Conservation (phyloP, 2,797 vertebrate species). For the Xenopus petersii region DNA sequence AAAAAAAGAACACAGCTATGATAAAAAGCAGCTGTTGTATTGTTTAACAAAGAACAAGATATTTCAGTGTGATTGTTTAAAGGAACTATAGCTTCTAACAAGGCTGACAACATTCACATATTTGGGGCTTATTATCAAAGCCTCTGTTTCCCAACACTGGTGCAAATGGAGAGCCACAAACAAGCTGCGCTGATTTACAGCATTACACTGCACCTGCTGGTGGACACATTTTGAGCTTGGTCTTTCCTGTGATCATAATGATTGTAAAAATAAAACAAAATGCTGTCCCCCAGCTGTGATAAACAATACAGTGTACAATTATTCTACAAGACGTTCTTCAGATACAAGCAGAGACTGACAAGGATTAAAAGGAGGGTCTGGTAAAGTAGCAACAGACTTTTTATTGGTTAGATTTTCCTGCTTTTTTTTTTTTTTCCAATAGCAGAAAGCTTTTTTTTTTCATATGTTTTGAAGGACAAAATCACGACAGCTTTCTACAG, state of each 20-base stretch:
- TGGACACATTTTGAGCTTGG: background rate
- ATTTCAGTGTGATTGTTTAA: constrained; percentile 29
- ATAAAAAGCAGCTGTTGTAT: constrained; percentile 24
- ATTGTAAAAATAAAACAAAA: background rate
- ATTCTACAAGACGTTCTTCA: background rate
- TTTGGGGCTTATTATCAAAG: constrained; percentile 1
- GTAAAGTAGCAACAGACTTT: background rate
- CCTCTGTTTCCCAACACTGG: background rate
- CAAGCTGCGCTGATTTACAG: constrained; percentile 20
- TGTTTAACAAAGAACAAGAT: constrained; percentile 22
- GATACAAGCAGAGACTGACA: background rate
- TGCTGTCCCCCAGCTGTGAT: constrained; percentile 22
- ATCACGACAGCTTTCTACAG: background rate
- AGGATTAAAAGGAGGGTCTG: background rate
- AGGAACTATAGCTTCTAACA: constrained; percentile 12
- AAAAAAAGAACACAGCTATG: background rate
- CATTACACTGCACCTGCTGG: constrained; percentile 13
- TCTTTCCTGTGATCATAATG: background rate
- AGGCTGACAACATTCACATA: constrained; percentile 2
- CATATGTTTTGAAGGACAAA: constrained; percentile 6
- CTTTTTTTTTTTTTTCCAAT: background rate
- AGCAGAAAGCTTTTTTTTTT: background rate
- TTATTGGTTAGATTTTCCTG: background rate
- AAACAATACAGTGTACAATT: constrained; percentile 20
- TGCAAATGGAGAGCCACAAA: background rate